Evolutionary conservation across 2,797 vertebrate genomes (phyloP).

Genomic region (Myotis pilosus): DNA sequence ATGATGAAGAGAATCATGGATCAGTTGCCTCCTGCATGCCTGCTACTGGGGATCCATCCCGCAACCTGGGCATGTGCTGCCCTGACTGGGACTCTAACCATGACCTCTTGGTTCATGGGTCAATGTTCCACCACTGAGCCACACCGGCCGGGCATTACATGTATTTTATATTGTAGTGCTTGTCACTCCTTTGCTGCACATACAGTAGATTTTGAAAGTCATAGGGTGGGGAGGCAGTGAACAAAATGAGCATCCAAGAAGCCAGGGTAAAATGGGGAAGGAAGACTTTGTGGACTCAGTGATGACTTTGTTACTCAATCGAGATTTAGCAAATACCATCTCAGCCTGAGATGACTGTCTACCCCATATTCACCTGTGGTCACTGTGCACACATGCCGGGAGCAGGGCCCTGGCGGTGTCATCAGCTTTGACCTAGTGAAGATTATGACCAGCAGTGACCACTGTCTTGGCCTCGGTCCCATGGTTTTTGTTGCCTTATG

Average conservation of each 20-base stretch:
- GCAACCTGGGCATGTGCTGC: too few relatives aligned
- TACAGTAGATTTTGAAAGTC: not conserved
- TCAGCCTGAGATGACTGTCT: not conserved
- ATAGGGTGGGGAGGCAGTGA: fast-evolving
- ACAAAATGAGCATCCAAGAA: not conserved
- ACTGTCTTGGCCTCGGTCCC: not conserved
- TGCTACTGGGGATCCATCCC: too few relatives aligned
- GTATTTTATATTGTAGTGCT: not conserved
- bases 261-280: not conserved
- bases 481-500: not conserved
- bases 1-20: too few relatives aligned
- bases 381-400: not conserved
- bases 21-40: too few relatives aligned
- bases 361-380: fast-evolving
- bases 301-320: not conserved
- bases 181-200: too few relatives aligned
- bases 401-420: not conserved
- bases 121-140: too few relatives aligned
- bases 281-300: not conserved
- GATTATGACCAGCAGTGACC: not conserved
- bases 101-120: too few relatives aligned
- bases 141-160: too few relatives aligned
- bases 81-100: too few relatives aligned
- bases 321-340: not conserved
- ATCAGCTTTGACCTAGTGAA: not conserved